Evolutionary conservation across 2,113 vertebrate species (phyloP), one percentile per base, ranked within the genome.

Genomic region (Daphoenositta chrysoptera): DNA sequence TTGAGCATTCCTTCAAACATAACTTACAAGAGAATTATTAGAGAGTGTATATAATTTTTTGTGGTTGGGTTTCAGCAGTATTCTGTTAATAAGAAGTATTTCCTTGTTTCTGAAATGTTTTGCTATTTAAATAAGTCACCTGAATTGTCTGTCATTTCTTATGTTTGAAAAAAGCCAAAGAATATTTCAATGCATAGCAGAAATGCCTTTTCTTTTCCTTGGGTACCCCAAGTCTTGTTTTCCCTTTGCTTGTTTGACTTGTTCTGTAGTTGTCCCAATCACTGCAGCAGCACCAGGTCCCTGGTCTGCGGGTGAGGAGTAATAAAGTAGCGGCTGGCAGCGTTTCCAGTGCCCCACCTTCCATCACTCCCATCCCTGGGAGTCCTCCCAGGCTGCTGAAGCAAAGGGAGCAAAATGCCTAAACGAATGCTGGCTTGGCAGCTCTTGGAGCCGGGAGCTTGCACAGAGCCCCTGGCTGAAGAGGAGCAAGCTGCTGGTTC

Each of bases 341-440:
- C 27, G 0, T 45, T 56, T 60, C 23, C 42, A 44, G 60, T 0
- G 1, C 35, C 31, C 17, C 53, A 47, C 21, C 47, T 76, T 47
- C 24, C 61, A 0, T 1, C 33, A 51, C 65, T 24, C 27, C 56
- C 35, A 2, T 13, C 54, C 16, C 0, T 42, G 53, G 37, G 50
- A 47, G 13, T 10, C 23, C 79, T 84, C 48, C 63, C n/a, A 8
- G 81, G n/a, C 50, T 87, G 83, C n/a, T 61, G 65, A 45, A 77
- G 37, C 26, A 48, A 28, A 48, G 51, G 66, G 35, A 60, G 35
- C 28, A 47, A 42, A 70, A 31, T 40, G 17, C 24, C 18, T 27
- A 37, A 53, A 44, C 10, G 8, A 31, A 14, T 9, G 26, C 26
- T 33, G 61, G 21, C 14, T 48, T 27, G 37, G 78, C 61, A 80